Conservation (phyloP, 2,888 invertebrate species). For the Temnothorax ravouxi region DNA sequence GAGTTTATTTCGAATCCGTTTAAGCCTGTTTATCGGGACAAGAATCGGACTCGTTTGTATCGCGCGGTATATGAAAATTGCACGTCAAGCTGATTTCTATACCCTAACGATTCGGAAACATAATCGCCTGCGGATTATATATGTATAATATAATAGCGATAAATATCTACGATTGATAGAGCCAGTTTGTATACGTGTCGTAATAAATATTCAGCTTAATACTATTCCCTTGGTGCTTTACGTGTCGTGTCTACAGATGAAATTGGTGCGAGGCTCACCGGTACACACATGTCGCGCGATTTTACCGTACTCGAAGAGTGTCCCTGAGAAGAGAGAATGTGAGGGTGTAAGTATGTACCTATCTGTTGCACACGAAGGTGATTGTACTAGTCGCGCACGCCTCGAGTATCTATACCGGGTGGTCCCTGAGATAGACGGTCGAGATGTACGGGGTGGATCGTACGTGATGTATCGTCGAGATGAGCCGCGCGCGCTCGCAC, state of each 20-base stretch:
- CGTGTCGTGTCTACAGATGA: neutral
- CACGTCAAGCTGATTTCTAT: neutral
- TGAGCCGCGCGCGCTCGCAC: neutral
- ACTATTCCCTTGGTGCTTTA: constrained; percentile 41
- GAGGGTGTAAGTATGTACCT: constrained; percentile 26
- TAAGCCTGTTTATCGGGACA: constrained; percentile 49
- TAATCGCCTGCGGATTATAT: constrained; percentile 42
- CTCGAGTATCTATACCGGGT: constrained; percentile 71
- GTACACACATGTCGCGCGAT: neutral
- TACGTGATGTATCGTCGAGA: constrained; percentile 58
- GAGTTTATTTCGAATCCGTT: constrained; percentile 55
- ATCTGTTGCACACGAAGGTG: constrained; percentile 44
- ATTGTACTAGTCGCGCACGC: constrained; percentile 62
- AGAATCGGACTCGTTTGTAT: constrained; percentile 23
- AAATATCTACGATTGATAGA: constrained; percentile 36
- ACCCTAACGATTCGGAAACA: constrained; percentile 23
- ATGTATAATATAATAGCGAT: constrained; percentile 35
- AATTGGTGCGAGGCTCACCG: neutral
- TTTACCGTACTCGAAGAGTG: constrained; percentile 36
- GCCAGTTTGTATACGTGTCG: neutral
- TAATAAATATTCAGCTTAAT: constrained; percentile 53
- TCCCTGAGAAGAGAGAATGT: constrained; percentile 35
- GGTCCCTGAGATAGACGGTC: constrained; percentile 63
- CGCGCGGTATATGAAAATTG: constrained; percentile 25
- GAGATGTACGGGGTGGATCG: constrained; percentile 46